phyloP scores from a whole-genome alignment of 2,797 vertebrate species.

The Petrocephalus schoutedeni region DNA sequence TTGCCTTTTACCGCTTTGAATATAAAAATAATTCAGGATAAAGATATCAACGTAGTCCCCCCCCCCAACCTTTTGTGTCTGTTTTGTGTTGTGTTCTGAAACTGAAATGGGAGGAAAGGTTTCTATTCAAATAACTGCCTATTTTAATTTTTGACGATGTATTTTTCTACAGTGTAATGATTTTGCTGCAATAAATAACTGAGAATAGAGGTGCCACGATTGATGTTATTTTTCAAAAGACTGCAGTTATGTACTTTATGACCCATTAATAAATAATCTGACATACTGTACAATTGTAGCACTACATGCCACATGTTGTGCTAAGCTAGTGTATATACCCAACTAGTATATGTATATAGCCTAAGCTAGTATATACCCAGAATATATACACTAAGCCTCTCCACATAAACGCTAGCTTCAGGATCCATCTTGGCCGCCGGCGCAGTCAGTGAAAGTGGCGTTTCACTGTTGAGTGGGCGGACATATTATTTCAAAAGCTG shows the following conservation, averaged over 20 bases:
- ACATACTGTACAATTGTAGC: background rate
- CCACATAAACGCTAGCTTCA: background rate
- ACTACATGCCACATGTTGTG: background rate
- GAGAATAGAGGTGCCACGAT: background rate
- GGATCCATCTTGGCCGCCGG: background rate
- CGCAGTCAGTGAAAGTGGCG: background rate
- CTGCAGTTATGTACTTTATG: background rate
- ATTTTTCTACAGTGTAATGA: background rate
- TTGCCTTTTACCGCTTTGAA: background rate
- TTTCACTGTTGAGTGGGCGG: background rate
- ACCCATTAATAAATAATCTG: background rate
- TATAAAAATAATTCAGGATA: background rate
- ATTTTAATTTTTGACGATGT: background rate
- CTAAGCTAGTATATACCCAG: background rate
- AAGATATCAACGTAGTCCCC: background rate
- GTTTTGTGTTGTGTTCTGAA: background rate
- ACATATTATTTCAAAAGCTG: conserved; percentile 11
- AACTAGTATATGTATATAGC: no score
- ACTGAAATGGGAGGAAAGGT: background rate
- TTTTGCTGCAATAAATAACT: background rate
- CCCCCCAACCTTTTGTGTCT: background rate
- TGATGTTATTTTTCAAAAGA: background rate
- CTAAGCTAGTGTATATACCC: background rate
- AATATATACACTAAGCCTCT: background rate
- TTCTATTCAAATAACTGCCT: background rate